Base-by-base conservation (phyloP, 2,888 invertebrate genomes). In the Arge pagana region DNA sequence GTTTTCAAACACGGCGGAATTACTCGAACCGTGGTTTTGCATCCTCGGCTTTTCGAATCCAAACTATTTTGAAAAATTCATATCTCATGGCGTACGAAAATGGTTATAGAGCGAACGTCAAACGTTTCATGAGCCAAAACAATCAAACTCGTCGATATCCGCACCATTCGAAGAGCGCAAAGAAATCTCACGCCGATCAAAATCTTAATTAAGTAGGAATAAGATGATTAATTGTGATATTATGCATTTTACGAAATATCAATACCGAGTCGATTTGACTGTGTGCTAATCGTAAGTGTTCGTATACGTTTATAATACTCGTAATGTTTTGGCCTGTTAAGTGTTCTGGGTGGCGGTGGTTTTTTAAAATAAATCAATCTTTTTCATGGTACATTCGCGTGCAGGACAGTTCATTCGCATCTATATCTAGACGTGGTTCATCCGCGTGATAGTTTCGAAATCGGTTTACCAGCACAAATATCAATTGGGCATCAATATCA, bases 11-110 rank as follows among this genome's bases (percentile, higher is more conserved):
- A 3, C 70, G 67, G 19, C 70, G 66, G 58, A 71, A 70, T 54
- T 74, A 72, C 31, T 61, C 68, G 15, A 76, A 74, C 56, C 65
- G 74, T 54, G 71, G 70, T 54, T 63, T 74, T 31, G 63, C 69
- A 11, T 54, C 56, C 13, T 65, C 66, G 18, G 72, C 73, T 65
- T 62, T 70, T 50, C 71, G 71, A 64, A 73, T 72, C 70, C 74
- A 75, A 71, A 73, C 69, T 55, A 67, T 70, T 50, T 65, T 76
- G 28, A 75, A 74, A 56, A 72, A 73, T 61, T 64, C 74, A 52
- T 76, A 76, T 67, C 65, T 74, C 28, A 65, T 70, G 50, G 70
- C 71, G 53, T 74, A 72, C 60, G 74, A 76, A 57, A 68, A 72
- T 43, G 72, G 69, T 57, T 76, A 76, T 61, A 67, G 68, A 57